Conservation (phyloP, 2,888 invertebrate genomes). For the Empis livida region DNA sequence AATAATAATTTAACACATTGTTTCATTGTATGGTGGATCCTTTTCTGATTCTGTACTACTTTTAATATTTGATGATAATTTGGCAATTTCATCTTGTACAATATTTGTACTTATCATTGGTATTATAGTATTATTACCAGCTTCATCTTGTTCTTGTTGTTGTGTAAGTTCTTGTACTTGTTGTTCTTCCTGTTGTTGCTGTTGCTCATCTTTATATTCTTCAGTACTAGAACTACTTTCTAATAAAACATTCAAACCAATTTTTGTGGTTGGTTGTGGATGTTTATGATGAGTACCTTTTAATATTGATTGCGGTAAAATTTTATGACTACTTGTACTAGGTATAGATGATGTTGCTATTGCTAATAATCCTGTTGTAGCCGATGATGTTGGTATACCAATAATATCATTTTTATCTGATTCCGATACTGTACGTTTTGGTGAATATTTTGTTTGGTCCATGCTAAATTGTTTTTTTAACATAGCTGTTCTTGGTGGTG, state of each 20-base stretch:
- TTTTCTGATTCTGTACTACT: constrained; percentile 37
- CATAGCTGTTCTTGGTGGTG: constrained; percentile 27
- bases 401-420: constrained; percentile 13
- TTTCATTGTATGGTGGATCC: constrained; percentile 36
- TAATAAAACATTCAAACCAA: constrained; percentile 33
- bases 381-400: neutral
- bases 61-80: constrained; percentile 35
- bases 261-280: constrained; percentile 17
- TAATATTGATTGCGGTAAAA: constrained; percentile 10
- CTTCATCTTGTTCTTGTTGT: neutral
- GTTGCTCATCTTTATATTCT: constrained; percentile 16
- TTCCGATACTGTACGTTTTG: constrained; percentile 18
- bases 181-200: neutral
- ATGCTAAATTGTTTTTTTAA: constrained; percentile 36
- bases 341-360: constrained; percentile 2
- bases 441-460: constrained; percentile 30
- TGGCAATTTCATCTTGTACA: constrained; percentile 37
- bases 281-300: constrained; percentile 15
- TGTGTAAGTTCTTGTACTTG: constrained; percentile 1
- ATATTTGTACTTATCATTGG: constrained; percentile 35
- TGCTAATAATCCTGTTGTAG: constrained; percentile 2
- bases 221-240: constrained; percentile 37
- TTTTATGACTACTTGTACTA: constrained; percentile 8
- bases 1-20: constrained; percentile 32
- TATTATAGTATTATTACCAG: constrained; percentile 17